phyloP scores from a whole-genome alignment of 2,113 vertebrate genomes.

The Microtus pennsylvanicus region DNA sequence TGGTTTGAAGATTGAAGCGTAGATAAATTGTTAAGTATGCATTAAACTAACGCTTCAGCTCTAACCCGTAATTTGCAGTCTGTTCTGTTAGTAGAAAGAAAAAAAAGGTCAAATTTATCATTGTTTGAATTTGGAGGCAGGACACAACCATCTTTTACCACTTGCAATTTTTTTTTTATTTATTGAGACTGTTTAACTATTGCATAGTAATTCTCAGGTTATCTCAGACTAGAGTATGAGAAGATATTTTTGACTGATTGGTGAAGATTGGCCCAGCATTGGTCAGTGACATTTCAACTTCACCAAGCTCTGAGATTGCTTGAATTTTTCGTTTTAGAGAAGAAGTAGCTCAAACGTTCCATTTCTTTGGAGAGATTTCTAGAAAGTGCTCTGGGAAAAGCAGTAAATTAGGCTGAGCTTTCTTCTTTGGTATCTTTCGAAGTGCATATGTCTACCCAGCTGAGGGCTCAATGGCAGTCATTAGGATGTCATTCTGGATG shows the following conservation, averaged over 20 bases:
- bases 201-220: conserved; percentile 54
- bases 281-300: conserved; percentile 48
- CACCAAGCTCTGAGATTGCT: conserved; percentile 11
- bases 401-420: conserved; percentile 41
- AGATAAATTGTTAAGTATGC: conserved; percentile 66
- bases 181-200: conserved; percentile 66
- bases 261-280: not conserved
- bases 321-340: conserved; percentile 55
- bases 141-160: conserved; percentile 49
- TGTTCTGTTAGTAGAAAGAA: conserved; percentile 60
- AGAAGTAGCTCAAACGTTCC: not conserved
- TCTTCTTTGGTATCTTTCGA: conserved; percentile 42
- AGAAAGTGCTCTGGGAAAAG: conserved; percentile 55
- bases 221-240: not conserved
- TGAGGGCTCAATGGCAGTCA: conserved; percentile 50
- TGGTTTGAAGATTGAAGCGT: conserved; percentile 71
- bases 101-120: conserved; percentile 75
- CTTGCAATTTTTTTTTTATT: conserved; percentile 70
- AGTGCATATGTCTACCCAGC: conserved; percentile 52
- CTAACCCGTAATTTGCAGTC: conserved; percentile 44
- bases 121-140: conserved; percentile 70
- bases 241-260: not conserved
- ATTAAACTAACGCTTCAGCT: not conserved
- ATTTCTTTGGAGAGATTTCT: conserved; percentile 37
- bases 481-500: conserved; percentile 67